phyloP scores from a whole-genome alignment of 2,797 vertebrate species.

The Calcarius lapponicus region DNA sequence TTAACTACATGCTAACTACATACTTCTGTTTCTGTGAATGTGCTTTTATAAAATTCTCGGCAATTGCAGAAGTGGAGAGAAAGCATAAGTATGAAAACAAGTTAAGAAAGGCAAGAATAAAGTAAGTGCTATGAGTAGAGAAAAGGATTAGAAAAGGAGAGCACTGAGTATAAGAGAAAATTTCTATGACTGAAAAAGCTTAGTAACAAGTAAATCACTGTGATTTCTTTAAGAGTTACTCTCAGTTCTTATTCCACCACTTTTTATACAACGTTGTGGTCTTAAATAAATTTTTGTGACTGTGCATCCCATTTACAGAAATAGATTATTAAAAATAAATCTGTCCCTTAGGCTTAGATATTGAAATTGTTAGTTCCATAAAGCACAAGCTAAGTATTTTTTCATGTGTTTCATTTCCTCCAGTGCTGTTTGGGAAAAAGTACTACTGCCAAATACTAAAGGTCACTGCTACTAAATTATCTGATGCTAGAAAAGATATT shows the following conservation, averaged over 20 bases:
- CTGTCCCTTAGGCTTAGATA: not conserved
- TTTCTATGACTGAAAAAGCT: not conserved
- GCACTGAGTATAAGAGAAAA: not conserved
- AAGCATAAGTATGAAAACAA: not conserved
- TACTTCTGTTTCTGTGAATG: not conserved
- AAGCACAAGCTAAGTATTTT: not conserved
- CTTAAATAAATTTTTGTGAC: not conserved
- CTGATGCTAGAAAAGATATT: not conserved
- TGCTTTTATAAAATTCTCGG: not conserved
- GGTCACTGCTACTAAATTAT: not conserved
- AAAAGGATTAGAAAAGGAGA: not conserved
- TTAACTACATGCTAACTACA: not conserved
- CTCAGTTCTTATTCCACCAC: not conserved
- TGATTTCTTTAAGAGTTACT: not conserved
- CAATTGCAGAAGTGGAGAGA: not conserved
- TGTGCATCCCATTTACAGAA: not conserved
- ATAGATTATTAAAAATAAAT: not conserved
- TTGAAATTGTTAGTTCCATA: not conserved
- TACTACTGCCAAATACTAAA: not conserved
- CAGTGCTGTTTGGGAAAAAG: not conserved
- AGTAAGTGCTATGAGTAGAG: not conserved
- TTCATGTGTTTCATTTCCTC: not conserved
- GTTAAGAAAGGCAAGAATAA: not conserved
- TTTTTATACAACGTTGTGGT: not conserved
- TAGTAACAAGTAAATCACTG: not conserved